These are phyloP conservation scores for Lepeophtheirus nordmannii DNA, from an alignment of 2,888 invertebrate genomes.

Conservation along the genomic window DNA sequence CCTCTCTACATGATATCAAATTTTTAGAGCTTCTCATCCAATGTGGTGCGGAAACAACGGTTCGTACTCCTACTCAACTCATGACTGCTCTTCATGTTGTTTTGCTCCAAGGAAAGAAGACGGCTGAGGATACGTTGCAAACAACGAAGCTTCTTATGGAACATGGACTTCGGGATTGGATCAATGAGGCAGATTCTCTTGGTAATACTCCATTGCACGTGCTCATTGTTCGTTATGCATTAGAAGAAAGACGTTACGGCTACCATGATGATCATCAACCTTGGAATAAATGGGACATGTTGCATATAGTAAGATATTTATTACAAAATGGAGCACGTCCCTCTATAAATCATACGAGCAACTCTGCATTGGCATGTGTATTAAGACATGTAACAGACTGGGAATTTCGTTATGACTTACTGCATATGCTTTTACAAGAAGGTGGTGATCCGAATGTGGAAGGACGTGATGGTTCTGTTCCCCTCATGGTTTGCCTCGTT, in stretches of 20 bases:
- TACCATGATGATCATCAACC: conserved; percentile 35
- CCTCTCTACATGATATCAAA: conserved; percentile 52
- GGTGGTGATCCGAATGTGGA: conserved; percentile 52
- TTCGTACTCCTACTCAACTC: conserved; percentile 52
- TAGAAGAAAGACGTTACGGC: conserved; percentile 51
- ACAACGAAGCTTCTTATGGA: conserved; percentile 52
- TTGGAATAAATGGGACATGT: conserved; percentile 58
- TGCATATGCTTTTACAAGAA: conserved; percentile 44
- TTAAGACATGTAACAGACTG: conserved; percentile 51
- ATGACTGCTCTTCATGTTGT: conserved; percentile 41
- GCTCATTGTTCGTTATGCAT: conserved; percentile 44
- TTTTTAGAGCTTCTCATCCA: conserved; percentile 41
- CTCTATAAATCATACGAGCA: conserved; percentile 52
- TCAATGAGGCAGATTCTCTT: conserved; percentile 53
- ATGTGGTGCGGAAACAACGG: conserved; percentile 53
- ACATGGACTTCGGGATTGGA: conserved; percentile 52
- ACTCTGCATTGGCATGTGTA: conserved; percentile 53
- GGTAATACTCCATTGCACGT: conserved; percentile 58
- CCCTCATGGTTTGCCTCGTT: conserved; percentile 56
- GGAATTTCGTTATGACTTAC: conserved; percentile 47
- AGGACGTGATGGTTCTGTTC: conserved; percentile 53
- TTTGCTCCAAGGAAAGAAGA: conserved; percentile 47
- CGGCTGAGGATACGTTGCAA: conserved; percentile 52
- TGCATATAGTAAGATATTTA: conserved; percentile 46
- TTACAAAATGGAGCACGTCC: conserved; percentile 45